These are phyloP conservation scores for Haliclona indistincta DNA, from an alignment of 37 sponge, comb jelly and placozoan genomes.

Conservation along the genomic window DNA sequence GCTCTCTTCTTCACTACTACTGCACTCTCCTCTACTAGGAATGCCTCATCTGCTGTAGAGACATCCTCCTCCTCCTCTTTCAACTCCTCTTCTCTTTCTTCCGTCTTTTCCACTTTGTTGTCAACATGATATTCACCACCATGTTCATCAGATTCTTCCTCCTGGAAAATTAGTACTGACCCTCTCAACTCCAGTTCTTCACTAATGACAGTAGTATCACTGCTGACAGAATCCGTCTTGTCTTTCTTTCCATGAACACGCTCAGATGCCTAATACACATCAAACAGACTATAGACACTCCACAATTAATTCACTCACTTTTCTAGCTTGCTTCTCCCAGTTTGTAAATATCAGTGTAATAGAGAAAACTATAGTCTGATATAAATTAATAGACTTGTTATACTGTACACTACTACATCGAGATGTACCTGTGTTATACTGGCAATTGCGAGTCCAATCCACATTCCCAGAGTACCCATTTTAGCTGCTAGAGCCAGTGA, in stretches of 20 bases:
- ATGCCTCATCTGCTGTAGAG: not conserved
- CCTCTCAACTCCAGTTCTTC: not conserved
- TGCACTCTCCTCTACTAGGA: not conserved
- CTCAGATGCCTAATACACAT: no score
- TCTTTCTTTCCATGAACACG: not conserved
- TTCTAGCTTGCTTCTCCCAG: no score
- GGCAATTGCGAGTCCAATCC: slow-evolving; percentile 49
- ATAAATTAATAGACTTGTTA: no score
- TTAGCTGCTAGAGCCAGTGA: slow-evolving; percentile 34
- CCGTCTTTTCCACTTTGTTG: not conserved
- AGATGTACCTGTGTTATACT: not conserved
- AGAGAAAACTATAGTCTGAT: no score
- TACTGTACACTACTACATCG: no score
- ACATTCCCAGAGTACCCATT: slow-evolving; percentile 49
- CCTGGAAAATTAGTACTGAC: not conserved
- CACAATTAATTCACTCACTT: no score
- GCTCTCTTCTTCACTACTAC: no score
- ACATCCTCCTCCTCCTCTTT: not conserved
- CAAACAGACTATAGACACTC: no score
- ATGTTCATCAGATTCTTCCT: not conserved
- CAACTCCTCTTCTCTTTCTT: not conserved
- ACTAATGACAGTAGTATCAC: no score
- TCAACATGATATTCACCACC: slow-evolving; percentile 11
- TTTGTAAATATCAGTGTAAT: no score
- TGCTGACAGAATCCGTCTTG: no score